These are phyloP conservation scores for Stomorhina lunata DNA, from an alignment of 2,888 invertebrate species.

Conservation along the genomic window DNA sequence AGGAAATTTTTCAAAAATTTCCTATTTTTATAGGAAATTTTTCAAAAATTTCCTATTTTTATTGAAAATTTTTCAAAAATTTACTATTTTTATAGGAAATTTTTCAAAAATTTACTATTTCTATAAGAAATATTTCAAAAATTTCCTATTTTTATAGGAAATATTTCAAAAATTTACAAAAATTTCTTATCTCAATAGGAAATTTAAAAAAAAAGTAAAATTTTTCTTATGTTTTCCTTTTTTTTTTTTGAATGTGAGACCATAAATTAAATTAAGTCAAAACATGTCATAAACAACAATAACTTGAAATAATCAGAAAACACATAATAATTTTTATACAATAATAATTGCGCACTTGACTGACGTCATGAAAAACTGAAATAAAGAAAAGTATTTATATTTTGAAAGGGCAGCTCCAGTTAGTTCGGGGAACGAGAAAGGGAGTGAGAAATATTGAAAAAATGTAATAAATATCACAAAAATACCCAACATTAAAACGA, in stretches of 20 bases:
- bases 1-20: too few relatives aligned
- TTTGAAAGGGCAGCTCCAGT: not conserved
- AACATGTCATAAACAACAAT: slow-evolving; percentile 55
- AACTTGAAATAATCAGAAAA: slow-evolving; percentile 24
- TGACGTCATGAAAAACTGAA: slow-evolving; percentile 17
- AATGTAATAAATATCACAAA: slow-evolving; percentile 1
- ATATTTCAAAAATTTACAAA: too few relatives aligned
- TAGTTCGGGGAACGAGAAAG: not conserved
- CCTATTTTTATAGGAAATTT: too few relatives aligned
- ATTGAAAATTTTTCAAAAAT: too few relatives aligned
- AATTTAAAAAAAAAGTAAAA: too few relatives aligned
- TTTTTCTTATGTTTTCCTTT: not conserved
- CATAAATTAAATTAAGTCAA: slow-evolving; percentile 61
- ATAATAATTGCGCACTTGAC: slow-evolving; percentile 58
- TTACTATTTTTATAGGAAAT: too few relatives aligned
- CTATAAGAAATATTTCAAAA: too few relatives aligned
- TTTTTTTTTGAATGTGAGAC: slow-evolving; percentile 48
- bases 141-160: too few relatives aligned
- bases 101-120: too few relatives aligned
- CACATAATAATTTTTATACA: slow-evolving; percentile 29
- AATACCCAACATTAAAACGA: not conserved
- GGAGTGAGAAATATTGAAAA: slow-evolving; percentile 10
- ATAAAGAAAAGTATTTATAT: slow-evolving; percentile 16
- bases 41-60: too few relatives aligned
- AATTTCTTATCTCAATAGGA: too few relatives aligned